Evolutionary conservation across 2,113 vertebrate genomes (phyloP), one percentile per base, ranked within the genome.

Genomic region (Scalopus aquaticus): DNA sequence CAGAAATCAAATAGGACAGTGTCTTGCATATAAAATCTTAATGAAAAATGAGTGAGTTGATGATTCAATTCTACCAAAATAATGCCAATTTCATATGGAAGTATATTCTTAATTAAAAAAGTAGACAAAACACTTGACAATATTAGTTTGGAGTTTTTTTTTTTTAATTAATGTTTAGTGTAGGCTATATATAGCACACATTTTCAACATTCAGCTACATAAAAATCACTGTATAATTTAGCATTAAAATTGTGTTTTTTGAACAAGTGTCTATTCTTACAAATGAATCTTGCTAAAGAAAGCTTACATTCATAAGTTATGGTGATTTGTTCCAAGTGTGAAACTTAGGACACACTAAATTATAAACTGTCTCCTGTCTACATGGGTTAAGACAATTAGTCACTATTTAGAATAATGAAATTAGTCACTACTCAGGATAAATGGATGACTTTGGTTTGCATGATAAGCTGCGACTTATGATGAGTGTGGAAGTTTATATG

Each of bases 361-460:
- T 94, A 89, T 96, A 91, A 96, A 94, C 58, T 93, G 89, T 80
- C 78, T 96, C 96, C 95, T 97, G 70, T 97, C 89, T 97, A 97
- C 87, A 91, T 39, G 84, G 93, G 97, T 98, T 98, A 98, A 98
- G 97, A 98, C 94, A 98, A 96, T 98, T 98, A 98, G 95, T 90
- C 94, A 97, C 90, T 93, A 97, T 97, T 97, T 96, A 93, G 72
- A 86, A 88, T 95, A 96, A 97, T 97, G 96, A 97, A 98, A 98
- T 98, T 97, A 98, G 96, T 96, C 67, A 42, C 95, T 95, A 94
- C 96, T 98, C 96, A 95, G 96, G 89, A 97, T 94, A 98, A 97
- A 98, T 92, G 96, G 85, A 96, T 97, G 96, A 82, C 93, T 98
- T 97, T 98, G 96, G 98, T 98, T 98, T 98, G 92, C 97, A 95